Base-by-base conservation (phyloP, 2,888 invertebrate genomes). In the Rotaria socialis region DNA sequence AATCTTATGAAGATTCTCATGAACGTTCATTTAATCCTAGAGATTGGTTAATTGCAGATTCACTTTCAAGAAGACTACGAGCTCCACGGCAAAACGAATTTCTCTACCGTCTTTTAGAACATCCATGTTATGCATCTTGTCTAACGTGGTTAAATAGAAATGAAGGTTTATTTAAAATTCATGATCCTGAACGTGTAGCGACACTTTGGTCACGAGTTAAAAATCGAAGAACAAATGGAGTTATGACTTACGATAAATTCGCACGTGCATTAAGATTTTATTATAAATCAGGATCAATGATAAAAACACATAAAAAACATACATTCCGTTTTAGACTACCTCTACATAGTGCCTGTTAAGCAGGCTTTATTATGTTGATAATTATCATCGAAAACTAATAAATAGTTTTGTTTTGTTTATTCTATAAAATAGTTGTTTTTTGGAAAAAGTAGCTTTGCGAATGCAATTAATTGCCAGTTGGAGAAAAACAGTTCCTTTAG, bases 121-220 rank as follows among this genome's bases (percentile, higher is more conserved):
- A 47, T n/a, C 19, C 80, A 47, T n/a, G 14, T n/a, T 80, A 80
- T 47, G 4, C 19, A 80, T 43, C 43, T 3, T 80, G 24, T 80
- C 2, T 47, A 80, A 22, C 80, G 1, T 80, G 47, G 43, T 8
- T 80, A 43, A 35, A 47, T 47, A 22, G 8, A 24, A 47, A 47
- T 47, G 47, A 80, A 47, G 80, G 80, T 47, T n/a, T 80, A 80
- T 80, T 80, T 47, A 80, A 80, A 47, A 80, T 80, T 80, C 47
- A 80, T 47, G 22, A n/a, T 24, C 80, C 80, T n/a, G 24, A 47
- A n/a, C 47, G n/a, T 5, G 47, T 80, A n/a, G 47, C 24, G 11
- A 16, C 4, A 80, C 47, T 80, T 24, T 80, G 80, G 80, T 16
- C 24, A 24, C 24, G 47, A 47, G 47, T 43, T 22, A 80, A 80